phyloP scores from a whole-genome alignment of 2,888 invertebrate genomes.

The Alsophila aescularia region DNA sequence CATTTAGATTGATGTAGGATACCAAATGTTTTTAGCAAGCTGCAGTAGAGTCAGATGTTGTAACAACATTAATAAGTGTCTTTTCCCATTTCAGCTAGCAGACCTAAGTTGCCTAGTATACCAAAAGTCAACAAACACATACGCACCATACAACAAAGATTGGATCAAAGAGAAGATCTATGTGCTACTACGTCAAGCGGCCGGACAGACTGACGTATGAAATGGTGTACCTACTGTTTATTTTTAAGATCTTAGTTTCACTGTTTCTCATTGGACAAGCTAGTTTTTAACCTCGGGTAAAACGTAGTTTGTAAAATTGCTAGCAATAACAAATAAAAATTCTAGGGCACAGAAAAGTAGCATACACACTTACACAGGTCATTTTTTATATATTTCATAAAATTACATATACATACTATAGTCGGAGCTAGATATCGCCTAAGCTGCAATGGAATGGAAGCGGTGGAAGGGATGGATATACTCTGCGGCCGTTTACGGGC shows the following conservation, averaged over 20 bases:
- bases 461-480: too few species aligned
- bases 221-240: slow-evolving; percentile 1
- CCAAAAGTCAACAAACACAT: slow-evolving; percentile 97
- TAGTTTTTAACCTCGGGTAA: background rate
- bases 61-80: background rate
- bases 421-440: too few species aligned
- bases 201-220: slow-evolving; percentile 82
- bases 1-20: too few species aligned
- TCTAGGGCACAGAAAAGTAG: too few species aligned
- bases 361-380: too few species aligned
- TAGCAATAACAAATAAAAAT: too few species aligned
- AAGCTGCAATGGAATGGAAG: too few species aligned
- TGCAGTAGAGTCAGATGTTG: too few species aligned
- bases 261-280: background rate
- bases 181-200: slow-evolving; percentile 95
- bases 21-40: too few species aligned
- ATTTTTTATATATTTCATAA: too few species aligned
- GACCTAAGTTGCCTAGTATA: slow-evolving; percentile 98
- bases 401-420: too few species aligned
- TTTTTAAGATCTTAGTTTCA: background rate
- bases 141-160: slow-evolving; percentile 99
- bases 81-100: slow-evolving; percentile 84
- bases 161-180: slow-evolving; percentile 99
- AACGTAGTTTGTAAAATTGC: background rate
- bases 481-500: too few species aligned